Base-by-base conservation (phyloP, 2,888 invertebrate genomes). In the Amblyteles armatorius region DNA sequence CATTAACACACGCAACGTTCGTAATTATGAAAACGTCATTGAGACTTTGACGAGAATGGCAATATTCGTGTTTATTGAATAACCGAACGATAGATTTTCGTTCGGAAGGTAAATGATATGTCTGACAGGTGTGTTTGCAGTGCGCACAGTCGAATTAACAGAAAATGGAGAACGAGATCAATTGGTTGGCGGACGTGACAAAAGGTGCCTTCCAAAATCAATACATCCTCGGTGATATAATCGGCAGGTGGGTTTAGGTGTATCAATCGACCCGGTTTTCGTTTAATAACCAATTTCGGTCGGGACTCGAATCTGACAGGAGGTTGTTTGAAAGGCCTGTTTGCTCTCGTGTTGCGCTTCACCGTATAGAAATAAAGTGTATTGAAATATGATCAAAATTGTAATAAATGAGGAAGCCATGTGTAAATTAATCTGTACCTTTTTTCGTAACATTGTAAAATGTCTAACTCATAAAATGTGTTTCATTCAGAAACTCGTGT, bases 211-310 rank as follows among this genome's bases (percentile, higher is more conserved):
- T 92, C 76, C 90, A 90, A 72, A 87, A 88, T 73, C 90, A 90
- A 82, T 92, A 91, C 73, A 88, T 89, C 57, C 89, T 92, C 36
- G 92, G 91, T 26, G 90, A 89, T 77, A 88, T 91, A 67, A 92
- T 92, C 85, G 92, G 91, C 83, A 91, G 91, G 92, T 92, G 87
- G 83, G 90, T 87, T 55, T 16, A 13, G 7, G 16, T 57, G 13
- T 22, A 22, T 29, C 6, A n/a, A 40, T 19, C 11, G 3, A 52
- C 36, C 2, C 19, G 44, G 9, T 9, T 7, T 11, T 77, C 80
- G 76, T 80, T 84, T 55, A 13, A 6, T 73, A 57, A 48, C 44
- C 44, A 48, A 48, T 48, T 48, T 48, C 44, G 44, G 13, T 48
- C 44, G 44, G 44, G 44, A 16, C 4, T 16, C n/a, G 9, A 36